A percentile compares a stretch with the other conserved stretches of the same genome.
Evolutionary conservation across 2,113 vertebrate species (phyloP).

Genomic region (Cheilinus undulatus): DNA sequence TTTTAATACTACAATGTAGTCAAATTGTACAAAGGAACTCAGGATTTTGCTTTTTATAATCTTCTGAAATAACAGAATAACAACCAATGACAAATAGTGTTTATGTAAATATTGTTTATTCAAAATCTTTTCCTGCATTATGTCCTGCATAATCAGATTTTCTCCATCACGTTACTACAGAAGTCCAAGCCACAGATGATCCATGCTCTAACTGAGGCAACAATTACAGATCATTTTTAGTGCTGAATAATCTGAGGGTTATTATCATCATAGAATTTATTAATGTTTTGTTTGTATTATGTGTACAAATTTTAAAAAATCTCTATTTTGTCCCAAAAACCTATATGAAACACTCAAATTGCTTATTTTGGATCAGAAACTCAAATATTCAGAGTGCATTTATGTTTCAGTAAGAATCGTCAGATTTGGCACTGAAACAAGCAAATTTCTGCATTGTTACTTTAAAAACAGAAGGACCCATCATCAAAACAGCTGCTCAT

Average conservation of each 20-base stretch:
- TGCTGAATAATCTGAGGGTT: neutral
- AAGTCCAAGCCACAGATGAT: neutral
- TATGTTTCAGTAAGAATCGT: too few relatives aligned
- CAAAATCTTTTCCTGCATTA: neutral
- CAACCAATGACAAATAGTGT: neutral
- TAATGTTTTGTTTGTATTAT: neutral
- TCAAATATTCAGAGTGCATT: neutral
- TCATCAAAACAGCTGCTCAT: too few relatives aligned
- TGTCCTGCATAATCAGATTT: too few relatives aligned
- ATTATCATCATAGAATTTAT: neutral
- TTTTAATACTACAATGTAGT: conserved; percentile 26
- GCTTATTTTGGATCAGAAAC: neutral
- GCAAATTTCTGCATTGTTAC: too few relatives aligned
- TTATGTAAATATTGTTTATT: neutral
- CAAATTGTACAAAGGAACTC: conserved; percentile 8
- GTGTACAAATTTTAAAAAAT: neutral
- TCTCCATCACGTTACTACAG: neutral
- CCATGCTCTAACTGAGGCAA: neutral
- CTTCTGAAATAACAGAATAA: conserved; percentile 1
- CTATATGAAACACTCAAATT: neutral
- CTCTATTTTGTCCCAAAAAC: neutral
- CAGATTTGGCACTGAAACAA: too few relatives aligned
- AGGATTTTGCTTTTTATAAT: neutral
- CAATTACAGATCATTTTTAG: neutral
- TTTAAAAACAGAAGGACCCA: too few relatives aligned